These are phyloP conservation scores for Falco cherrug DNA, from an alignment of 2,797 vertebrate genomes.

Conservation along the genomic window DNA sequence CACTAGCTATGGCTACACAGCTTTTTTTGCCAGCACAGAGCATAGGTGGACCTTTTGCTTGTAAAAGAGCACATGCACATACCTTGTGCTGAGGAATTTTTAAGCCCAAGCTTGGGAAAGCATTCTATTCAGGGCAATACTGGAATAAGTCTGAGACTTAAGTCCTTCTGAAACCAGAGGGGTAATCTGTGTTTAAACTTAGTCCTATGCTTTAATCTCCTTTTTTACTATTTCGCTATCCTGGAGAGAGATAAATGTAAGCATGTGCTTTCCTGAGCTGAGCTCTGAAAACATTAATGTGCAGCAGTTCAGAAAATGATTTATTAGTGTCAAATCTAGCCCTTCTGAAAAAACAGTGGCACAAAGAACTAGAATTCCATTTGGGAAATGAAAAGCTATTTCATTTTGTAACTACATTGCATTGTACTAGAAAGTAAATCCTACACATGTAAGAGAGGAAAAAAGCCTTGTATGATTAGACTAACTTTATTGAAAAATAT, in stretches of 20 bases:
- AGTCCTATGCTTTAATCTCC: slow-evolving; percentile 33
- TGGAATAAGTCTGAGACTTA: neutral
- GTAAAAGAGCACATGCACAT: neutral
- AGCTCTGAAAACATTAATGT: neutral
- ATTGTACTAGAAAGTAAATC: neutral
- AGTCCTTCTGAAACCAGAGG: slow-evolving; percentile 3
- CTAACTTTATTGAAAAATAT: neutral
- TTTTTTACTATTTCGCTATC: slow-evolving; percentile 27
- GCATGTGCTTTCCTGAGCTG: neutral
- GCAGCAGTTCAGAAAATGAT: neutral
- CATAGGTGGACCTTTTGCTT: neutral
- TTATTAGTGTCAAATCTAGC: neutral
- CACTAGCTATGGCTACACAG: neutral
- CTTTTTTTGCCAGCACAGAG: neutral
- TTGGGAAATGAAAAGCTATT: neutral
- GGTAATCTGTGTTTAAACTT: slow-evolving; percentile 47
- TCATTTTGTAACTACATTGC: neutral
- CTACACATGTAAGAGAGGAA: neutral
- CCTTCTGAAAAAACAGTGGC: neutral
- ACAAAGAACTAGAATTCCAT: neutral
- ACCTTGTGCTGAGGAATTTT: neutral
- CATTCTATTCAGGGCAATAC: neutral
- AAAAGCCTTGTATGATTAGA: neutral
- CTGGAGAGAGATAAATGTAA: slow-evolving; percentile 5
- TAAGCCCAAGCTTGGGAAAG: neutral